These are phyloP conservation scores for Oxystoma pomonae DNA, from an alignment of 2,888 invertebrate species.

Conservation along the genomic window DNA sequence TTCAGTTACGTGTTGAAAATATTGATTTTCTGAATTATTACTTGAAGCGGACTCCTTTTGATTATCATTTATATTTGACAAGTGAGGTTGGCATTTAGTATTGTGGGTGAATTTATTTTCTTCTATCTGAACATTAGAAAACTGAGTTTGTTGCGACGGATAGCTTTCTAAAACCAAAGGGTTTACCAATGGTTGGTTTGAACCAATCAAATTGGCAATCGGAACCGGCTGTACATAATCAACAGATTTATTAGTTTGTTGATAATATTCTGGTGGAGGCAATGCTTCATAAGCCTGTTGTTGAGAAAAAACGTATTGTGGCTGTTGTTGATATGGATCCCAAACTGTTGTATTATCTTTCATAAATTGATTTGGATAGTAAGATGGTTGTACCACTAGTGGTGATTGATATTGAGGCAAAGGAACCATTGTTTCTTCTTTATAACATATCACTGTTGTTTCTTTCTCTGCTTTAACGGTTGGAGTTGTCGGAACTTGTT, in stretches of 20 bases:
- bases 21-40: no score
- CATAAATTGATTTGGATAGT: not conserved
- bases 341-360: conserved; percentile 24
- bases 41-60: no score
- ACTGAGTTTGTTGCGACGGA: not conserved
- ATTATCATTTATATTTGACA: no score
- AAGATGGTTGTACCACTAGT: not conserved
- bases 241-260: conserved; percentile 40
- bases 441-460: not conserved
- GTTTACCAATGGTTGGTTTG: conserved; percentile 47
- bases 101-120: no score
- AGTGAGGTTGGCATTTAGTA: no score
- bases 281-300: conserved; percentile 22
- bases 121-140: not conserved
- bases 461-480: not conserved
- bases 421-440: not conserved
- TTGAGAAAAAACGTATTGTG: conserved; percentile 19
- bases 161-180: conserved; percentile 33
- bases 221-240: conserved; percentile 50
- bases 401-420: not conserved
- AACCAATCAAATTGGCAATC: conserved; percentile 50
- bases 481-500: not conserved
- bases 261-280: conserved; percentile 15
- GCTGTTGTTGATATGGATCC: conserved; percentile 34
- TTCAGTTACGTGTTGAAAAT: not conserved